phyloP scores from a whole-genome alignment of 2,888 invertebrate species.

The Hydrotaea cyrtoneurina region DNA sequence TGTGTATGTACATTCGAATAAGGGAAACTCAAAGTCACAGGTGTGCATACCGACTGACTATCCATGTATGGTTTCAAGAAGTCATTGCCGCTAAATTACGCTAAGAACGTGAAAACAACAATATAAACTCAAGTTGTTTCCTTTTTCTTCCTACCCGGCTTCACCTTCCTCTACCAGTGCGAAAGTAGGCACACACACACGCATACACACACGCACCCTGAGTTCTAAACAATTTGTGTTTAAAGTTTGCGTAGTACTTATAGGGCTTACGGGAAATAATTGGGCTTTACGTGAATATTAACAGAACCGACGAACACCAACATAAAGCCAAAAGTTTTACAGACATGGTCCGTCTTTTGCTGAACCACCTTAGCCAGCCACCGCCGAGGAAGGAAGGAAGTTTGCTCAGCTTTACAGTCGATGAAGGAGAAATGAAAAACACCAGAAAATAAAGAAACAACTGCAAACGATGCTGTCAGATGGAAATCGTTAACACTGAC shows the following conservation, averaged over 20 bases:
- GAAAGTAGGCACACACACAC: not conserved
- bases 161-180: not conserved
- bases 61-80: constrained; percentile 63
- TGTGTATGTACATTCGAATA: not conserved
- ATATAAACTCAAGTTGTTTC: constrained; percentile 25
- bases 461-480: constrained; percentile 32
- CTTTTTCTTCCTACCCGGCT: constrained; percentile 24
- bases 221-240: constrained; percentile 33
- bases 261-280: constrained; percentile 55
- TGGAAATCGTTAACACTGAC: constrained; percentile 38
- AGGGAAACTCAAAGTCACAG: constrained; percentile 53
- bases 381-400: no score
- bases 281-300: constrained; percentile 44
- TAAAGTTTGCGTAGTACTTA: constrained; percentile 42
- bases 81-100: constrained; percentile 63
- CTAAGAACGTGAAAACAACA: constrained; percentile 54
- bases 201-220: no score
- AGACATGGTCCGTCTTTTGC: not conserved
- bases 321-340: not conserved
- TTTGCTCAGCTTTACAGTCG: no score
- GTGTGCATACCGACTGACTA: constrained; percentile 45
- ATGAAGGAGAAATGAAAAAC: not conserved
- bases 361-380: no score
- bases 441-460: no score
- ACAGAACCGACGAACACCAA: not conserved